Percentiles rank a stretch among this genome's conserved stretches.
Evolutionary conservation across 2,113 vertebrate genomes (phyloP).

Genomic region (Morone saxatilis): DNA sequence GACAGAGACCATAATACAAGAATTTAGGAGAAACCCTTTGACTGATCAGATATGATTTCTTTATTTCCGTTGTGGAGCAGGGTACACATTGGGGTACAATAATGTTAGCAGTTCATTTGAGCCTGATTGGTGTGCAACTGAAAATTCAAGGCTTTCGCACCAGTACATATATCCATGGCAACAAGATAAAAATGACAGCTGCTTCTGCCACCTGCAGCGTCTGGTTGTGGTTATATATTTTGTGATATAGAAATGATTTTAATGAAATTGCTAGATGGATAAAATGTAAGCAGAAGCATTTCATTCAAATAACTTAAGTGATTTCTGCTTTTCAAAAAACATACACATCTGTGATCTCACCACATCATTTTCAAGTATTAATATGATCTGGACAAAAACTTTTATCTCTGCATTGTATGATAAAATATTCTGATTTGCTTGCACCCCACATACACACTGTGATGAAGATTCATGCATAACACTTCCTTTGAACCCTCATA

Average conservation of each 20-base stretch:
- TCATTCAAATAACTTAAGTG: too few relatives aligned
- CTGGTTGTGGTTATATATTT: too few relatives aligned
- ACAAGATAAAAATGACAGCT: too few relatives aligned
- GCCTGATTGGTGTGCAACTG: too few relatives aligned
- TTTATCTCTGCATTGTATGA: conserved; percentile 47
- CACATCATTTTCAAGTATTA: conserved; percentile 17
- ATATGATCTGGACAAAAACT: conserved; percentile 41
- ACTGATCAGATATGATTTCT: neutral
- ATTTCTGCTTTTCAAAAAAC: too few relatives aligned
- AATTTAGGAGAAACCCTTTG: neutral
- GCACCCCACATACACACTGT: conserved; percentile 36
- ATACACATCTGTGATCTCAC: neutral
- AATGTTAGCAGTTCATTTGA: neutral
- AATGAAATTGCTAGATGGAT: too few relatives aligned
- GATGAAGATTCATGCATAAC: conserved; percentile 61
- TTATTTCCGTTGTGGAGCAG: neutral
- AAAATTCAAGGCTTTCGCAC: too few relatives aligned
- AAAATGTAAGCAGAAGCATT: too few relatives aligned
- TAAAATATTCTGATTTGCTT: conserved; percentile 59
- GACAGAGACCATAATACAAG: neutral
- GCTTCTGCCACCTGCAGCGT: too few relatives aligned
- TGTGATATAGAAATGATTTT: too few relatives aligned
- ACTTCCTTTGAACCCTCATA: conserved; percentile 66
- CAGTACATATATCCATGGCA: too few relatives aligned
- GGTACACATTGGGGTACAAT: neutral